phyloP scores from a whole-genome alignment of 2,888 invertebrate species.

The Micropterix aruncella region DNA sequence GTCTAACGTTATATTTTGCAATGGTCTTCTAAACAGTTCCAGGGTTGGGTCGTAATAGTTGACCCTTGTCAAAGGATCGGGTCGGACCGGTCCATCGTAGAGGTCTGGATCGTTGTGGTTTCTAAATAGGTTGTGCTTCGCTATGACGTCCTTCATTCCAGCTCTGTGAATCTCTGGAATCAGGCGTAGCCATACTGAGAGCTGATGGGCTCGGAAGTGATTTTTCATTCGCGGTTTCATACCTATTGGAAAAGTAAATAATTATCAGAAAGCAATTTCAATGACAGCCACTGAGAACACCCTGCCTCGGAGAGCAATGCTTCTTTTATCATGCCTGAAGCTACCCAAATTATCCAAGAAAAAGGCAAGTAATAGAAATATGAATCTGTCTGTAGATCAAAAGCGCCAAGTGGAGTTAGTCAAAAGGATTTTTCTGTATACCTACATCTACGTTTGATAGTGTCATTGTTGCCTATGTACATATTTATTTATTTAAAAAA shows the following conservation, averaged over 20 bases:
- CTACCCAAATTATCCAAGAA: too few species aligned
- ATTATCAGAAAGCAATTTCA: slow-evolving; percentile 15
- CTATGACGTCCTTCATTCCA: slow-evolving; percentile 81
- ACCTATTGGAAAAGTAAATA: slow-evolving; percentile 44
- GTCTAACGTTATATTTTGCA: slow-evolving; percentile 39
- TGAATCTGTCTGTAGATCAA: too few species aligned
- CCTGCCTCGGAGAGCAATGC: too few species aligned
- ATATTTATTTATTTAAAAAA: too few species aligned
- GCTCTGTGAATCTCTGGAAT: slow-evolving; percentile 84
- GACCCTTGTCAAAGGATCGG: slow-evolving; percentile 60
- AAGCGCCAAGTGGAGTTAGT: too few species aligned
- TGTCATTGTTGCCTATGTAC: too few species aligned
- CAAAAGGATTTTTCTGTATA: too few species aligned
- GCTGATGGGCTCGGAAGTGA: slow-evolving; percentile 92
- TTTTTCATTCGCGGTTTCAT: slow-evolving; percentile 88
- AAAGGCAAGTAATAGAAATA: too few species aligned
- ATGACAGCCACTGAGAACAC: slow-evolving; percentile 12
- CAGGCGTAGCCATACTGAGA: slow-evolving; percentile 88
- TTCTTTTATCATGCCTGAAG: too few species aligned
- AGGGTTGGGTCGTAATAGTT: slow-evolving; percentile 48
- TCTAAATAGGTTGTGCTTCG: slow-evolving; percentile 79
- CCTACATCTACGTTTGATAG: too few species aligned
- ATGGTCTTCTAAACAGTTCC: slow-evolving; percentile 46
- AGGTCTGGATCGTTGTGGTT: slow-evolving; percentile 80
- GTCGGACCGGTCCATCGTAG: slow-evolving; percentile 80